phyloP scores from a whole-genome alignment of 2,113 vertebrate genomes.

The Sinocyclocheilus maitianheensis region DNA sequence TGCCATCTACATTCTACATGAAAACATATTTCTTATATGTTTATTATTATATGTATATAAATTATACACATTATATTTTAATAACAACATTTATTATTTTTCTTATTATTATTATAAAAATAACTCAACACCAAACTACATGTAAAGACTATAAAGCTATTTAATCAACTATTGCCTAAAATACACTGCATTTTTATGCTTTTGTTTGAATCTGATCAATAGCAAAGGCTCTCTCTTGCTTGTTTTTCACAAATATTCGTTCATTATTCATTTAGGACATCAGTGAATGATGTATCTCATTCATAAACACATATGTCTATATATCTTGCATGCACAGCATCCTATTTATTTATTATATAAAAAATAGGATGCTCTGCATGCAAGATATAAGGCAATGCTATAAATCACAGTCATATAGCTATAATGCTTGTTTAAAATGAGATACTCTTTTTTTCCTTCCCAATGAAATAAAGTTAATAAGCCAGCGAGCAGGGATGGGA shows the following conservation, averaged over 20 bases:
- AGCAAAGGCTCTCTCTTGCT: background rate
- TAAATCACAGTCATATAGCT: background rate
- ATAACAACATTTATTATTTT: background rate
- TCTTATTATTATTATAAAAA: background rate
- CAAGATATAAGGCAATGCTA: background rate
- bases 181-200: background rate
- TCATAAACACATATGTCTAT: background rate
- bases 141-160: background rate
- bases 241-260: background rate
- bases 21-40: too few relatives aligned
- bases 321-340: background rate
- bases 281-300: slow-evolving; percentile 15
- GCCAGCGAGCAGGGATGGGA: slow-evolving; percentile 41
- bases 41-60: background rate
- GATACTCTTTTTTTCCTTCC: slow-evolving; percentile 41
- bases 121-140: background rate
- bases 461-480: slow-evolving; percentile 57
- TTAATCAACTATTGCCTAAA: background rate
- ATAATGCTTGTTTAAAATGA: slow-evolving; percentile 30
- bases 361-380: too few relatives aligned
- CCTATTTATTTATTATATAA: background rate
- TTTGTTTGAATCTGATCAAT: slow-evolving; percentile 12
- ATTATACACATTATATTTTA: background rate
- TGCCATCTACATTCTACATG: too few relatives aligned
- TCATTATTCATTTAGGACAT: background rate